A percentile compares a stretch with the other conserved stretches of the same genome.
Conservation (phyloP, 1,140 invertebrate species). For the Halesus radiatus region DNA sequence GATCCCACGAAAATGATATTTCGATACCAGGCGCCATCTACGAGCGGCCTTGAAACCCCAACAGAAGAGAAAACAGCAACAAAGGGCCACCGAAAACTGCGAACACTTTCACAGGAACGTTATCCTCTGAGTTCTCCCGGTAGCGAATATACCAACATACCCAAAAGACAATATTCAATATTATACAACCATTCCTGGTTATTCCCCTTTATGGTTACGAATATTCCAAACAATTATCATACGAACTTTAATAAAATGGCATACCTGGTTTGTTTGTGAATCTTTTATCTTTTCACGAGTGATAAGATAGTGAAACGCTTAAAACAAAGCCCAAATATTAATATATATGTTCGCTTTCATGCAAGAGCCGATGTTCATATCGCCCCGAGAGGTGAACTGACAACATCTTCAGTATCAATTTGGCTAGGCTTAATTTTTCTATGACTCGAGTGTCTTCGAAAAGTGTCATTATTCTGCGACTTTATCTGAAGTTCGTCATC, state of each 20-base stretch:
- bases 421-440: no score
- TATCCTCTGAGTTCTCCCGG: neutral
- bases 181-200: no score
- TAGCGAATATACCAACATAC: neutral
- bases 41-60: conserved; percentile 28
- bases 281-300: conserved; percentile 12
- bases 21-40: conserved; percentile 23
- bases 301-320: conserved; percentile 25
- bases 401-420: no score
- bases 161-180: neutral
- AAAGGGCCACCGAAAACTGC: neutral
- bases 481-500: neutral
- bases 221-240: no score
- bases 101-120: conserved; percentile 12
- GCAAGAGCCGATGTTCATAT: no score
- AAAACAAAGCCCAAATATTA: no score
- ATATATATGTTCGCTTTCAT: no score
- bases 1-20: conserved; percentile 34
- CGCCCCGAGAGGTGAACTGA: no score
- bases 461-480: neutral
- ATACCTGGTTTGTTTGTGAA: neutral
- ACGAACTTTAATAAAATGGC: neutral
- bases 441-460: no score
- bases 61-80: conserved; percentile 30
- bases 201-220: no score